These are phyloP conservation scores for Microtus pennsylvanicus DNA, from an alignment of 2,113 vertebrate species.

Conservation along the genomic window DNA sequence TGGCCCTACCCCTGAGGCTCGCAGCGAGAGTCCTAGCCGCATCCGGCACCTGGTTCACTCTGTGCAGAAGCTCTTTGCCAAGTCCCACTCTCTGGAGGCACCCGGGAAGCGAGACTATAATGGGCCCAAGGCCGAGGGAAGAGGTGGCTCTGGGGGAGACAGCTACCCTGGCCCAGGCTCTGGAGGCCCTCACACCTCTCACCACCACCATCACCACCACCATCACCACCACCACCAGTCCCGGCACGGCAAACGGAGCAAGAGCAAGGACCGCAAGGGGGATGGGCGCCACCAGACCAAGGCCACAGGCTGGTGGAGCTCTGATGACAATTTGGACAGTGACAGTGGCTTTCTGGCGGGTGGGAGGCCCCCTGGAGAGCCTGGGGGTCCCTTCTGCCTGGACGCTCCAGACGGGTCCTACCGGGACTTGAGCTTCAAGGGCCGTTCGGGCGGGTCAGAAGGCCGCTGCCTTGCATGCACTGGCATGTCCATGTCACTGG, in stretches of 20 bases:
- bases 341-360: conserved; percentile 97
- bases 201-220: conserved; percentile 91
- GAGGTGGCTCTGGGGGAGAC: conserved; percentile 89
- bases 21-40: conserved; percentile 98
- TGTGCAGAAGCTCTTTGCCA: conserved; percentile 98
- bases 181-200: conserved; percentile 86
- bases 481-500: conserved; percentile 94
- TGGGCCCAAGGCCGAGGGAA: conserved; percentile 93
- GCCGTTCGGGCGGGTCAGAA: conserved; percentile 91
- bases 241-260: conserved; percentile 94
- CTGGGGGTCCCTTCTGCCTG: conserved; percentile 90
- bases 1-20: conserved; percentile 86
- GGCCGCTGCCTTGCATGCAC: conserved; percentile 97
- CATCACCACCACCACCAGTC: conserved; percentile 93
- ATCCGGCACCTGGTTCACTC: conserved; percentile 99
- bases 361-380: conserved; percentile 85
- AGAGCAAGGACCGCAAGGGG: conserved; percentile 92
- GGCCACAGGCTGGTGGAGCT: conserved; percentile 98
- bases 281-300: conserved; percentile 94
- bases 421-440: conserved; percentile 97
- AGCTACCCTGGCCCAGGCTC: conserved; percentile 88
- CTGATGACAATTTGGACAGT: conserved; percentile 98
- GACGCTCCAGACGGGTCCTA: conserved; percentile 97
- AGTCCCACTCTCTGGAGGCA: conserved; percentile 98
- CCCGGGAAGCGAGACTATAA: conserved; percentile 96